Conservation (phyloP, 2,888 invertebrate genomes). For the Prenolepis imparis region DNA sequence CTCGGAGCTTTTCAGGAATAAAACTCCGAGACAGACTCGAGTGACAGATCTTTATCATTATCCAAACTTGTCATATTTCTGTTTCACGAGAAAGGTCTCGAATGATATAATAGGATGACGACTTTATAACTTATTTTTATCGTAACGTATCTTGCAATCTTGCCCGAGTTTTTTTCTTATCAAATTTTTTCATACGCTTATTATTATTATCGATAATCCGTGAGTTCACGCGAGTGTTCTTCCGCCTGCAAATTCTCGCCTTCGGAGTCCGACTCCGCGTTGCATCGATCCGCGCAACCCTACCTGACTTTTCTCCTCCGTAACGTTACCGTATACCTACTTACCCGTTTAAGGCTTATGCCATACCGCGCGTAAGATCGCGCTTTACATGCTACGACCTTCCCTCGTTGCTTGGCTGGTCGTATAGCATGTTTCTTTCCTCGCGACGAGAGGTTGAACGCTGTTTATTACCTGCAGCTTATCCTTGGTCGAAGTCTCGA, state of each 20-base stretch:
- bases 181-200: neutral
- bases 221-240: neutral
- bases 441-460: neutral
- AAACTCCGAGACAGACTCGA: neutral
- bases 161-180: neutral
- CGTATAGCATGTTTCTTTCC: neutral
- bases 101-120: neutral
- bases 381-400: slow-evolving; percentile 21
- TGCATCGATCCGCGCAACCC: slow-evolving; percentile 80
- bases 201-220: neutral
- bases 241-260: slow-evolving; percentile 14
- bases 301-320: slow-evolving; percentile 68
- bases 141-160: neutral
- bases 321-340: slow-evolving; percentile 61
- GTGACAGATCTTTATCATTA: neutral
- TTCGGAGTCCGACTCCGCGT: slow-evolving; percentile 67
- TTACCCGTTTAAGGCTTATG: slow-evolving; percentile 51
- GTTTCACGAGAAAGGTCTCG: neutral
- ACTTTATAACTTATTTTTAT: neutral
- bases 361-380: slow-evolving; percentile 31
- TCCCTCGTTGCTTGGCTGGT: neutral
- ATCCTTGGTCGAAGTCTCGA: neutral
- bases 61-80: neutral
- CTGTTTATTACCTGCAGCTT: slow-evolving; percentile 5
- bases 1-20: neutral